Percentiles rank a stretch among this genome's conserved stretches.
Evolutionary conservation across 2,797 vertebrate species (phyloP).

Genomic region (Taenioides sp.): DNA sequence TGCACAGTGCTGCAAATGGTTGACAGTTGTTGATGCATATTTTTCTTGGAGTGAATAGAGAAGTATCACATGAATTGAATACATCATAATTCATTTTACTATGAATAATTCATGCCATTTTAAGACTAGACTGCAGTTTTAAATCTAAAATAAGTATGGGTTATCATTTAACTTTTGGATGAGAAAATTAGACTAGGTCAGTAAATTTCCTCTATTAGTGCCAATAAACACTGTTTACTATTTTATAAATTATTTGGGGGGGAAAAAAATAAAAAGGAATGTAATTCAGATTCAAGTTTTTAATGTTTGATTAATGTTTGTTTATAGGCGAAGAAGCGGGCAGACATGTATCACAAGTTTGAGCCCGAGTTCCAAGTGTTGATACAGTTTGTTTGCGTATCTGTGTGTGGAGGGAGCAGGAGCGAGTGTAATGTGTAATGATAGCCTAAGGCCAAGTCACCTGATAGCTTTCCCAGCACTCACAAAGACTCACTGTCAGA

Average conservation of each 20-base stretch:
- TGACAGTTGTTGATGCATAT: not conserved
- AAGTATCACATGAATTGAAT: not conserved
- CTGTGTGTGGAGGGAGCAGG: slow-evolving; percentile 1
- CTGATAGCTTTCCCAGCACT: slow-evolving; percentile 47
- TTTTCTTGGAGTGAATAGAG: not conserved
- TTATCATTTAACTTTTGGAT: too few species aligned
- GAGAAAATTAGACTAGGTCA: too few species aligned
- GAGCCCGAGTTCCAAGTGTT: slow-evolving; percentile 17
- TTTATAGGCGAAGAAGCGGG: slow-evolving; percentile 5
- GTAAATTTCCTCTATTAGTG: too few species aligned
- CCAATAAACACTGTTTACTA: not conserved
- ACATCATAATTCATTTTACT: too few species aligned
- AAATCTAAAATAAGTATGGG: too few species aligned
- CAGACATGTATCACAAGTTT: slow-evolving; percentile 16
- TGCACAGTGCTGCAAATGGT: not conserved
- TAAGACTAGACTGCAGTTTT: too few species aligned
- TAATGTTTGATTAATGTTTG: not conserved
- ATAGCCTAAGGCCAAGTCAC: slow-evolving; percentile 46
- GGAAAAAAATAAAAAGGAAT: not conserved
- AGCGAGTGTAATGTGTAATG: slow-evolving; percentile 10
- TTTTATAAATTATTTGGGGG: not conserved
- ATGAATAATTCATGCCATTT: too few species aligned
- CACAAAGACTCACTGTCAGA: slow-evolving; percentile 39
- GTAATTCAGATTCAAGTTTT: not conserved
- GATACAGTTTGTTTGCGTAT: slow-evolving; percentile 11